Percentiles rank a stretch among this genome's conserved stretches.
These are phyloP conservation scores for Choristoneura fumiferana DNA, from an alignment of 1,140 invertebrate species.

Conservation along the genomic window DNA sequence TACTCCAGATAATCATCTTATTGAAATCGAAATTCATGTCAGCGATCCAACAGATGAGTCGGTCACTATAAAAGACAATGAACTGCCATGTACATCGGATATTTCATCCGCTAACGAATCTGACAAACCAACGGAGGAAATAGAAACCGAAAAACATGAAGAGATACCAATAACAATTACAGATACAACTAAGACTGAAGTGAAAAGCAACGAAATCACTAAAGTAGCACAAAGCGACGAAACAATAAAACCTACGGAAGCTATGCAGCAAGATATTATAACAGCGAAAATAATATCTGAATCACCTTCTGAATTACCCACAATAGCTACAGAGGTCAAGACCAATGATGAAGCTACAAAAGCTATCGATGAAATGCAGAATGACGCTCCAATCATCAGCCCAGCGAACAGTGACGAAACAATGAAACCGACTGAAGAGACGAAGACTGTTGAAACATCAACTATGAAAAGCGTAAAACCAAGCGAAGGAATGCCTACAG, in stretches of 20 bases:
- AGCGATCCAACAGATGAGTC: conserved; percentile 5
- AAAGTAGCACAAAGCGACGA: background rate
- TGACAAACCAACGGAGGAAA: background rate
- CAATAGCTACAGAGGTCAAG: background rate
- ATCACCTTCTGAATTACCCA: background rate
- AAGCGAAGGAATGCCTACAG: conserved; percentile 50
- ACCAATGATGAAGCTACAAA: background rate
- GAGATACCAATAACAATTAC: background rate
- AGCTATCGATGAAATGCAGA: conserved; percentile 1
- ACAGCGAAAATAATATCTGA: background rate
- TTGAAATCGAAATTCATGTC: conserved; percentile 14
- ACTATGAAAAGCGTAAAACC: conserved; percentile 34
- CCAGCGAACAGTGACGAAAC: conserved; percentile 7
- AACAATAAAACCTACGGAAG: background rate
- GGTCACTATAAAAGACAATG: background rate
- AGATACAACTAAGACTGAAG: background rate
- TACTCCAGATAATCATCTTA: background rate
- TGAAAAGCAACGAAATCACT: background rate
- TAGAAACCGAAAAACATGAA: background rate
- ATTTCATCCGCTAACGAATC: background rate
- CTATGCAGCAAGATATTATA: background rate
- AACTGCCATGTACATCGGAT: background rate
- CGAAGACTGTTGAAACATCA: conserved; percentile 19
- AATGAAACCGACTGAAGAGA: conserved; percentile 20
- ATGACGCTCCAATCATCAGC: background rate